Conservation (phyloP, 2,113 vertebrate genomes). For the Ciconia boyciana region DNA sequence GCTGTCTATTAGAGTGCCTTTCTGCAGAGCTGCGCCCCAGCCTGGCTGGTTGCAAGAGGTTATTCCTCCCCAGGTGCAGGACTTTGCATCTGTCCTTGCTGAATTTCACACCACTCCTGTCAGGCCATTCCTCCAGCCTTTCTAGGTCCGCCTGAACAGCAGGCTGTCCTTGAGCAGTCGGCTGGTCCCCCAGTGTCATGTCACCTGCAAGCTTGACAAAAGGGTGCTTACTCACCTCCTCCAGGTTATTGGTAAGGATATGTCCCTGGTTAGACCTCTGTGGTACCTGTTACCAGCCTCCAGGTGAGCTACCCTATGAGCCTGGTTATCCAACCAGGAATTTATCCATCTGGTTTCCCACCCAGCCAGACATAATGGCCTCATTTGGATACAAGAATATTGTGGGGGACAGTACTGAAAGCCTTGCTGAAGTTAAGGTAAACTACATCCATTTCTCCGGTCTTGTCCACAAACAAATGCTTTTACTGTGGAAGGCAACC, state of each 20-base stretch:
- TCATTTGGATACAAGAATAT: not conserved
- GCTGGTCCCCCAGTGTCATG: not conserved
- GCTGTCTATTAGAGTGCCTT: not conserved
- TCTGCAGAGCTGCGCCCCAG: not conserved
- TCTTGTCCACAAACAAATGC: not conserved
- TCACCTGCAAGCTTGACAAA: not conserved
- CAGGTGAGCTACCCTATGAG: not conserved
- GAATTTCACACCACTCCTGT: not conserved
- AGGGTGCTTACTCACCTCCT: not conserved
- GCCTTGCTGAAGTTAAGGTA: not conserved
- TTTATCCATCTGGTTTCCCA: not conserved
- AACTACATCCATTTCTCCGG: not conserved
- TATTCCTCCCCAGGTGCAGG: not conserved
- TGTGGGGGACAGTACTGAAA: not conserved
- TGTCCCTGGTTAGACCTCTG: not conserved
- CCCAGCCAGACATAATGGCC: not conserved
- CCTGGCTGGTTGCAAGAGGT: not conserved
- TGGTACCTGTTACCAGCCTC: not conserved
- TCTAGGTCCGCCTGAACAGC: not conserved
- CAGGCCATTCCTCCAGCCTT: not conserved
- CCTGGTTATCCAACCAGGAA: not conserved
- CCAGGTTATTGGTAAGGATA: not conserved
- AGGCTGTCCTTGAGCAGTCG: not conserved
- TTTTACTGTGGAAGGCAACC: not conserved
- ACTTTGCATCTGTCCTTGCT: not conserved